Percentiles rank a stretch among this genome's conserved stretches.
Conservation (phyloP, 2,113 vertebrate genomes). For the Nyctereutes procyonoides region DNA sequence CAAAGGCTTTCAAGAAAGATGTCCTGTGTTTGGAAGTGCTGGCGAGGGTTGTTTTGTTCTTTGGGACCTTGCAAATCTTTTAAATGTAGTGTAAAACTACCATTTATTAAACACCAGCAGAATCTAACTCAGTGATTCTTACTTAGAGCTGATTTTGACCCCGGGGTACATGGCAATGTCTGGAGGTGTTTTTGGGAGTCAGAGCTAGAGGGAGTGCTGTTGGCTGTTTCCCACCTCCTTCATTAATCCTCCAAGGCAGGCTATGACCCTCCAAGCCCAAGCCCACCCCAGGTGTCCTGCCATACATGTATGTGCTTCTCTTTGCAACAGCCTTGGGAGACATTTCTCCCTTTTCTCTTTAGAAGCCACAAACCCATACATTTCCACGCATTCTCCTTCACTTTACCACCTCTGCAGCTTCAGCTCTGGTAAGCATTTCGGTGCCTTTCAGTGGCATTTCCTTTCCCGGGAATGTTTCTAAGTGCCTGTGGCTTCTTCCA, state of each 20-base stretch:
- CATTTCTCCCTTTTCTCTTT: not conserved
- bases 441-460: not conserved
- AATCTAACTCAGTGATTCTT: not conserved
- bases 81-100: not conserved
- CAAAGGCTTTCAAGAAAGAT: not conserved
- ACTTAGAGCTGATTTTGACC: not conserved
- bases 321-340: not conserved
- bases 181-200: not conserved
- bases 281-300: not conserved
- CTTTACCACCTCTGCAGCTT: not conserved
- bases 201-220: not conserved
- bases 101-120: not conserved
- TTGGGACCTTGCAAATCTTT: not conserved
- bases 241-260: not conserved
- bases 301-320: not conserved
- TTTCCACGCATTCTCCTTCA: not conserved
- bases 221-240: not conserved
- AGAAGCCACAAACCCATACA: rapidly evolving
- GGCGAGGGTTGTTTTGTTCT: not conserved
- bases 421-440: not conserved
- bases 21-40: not conserved
- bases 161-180: not conserved
- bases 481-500: not conserved
- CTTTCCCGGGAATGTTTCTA: not conserved
- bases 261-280: not conserved